Percentiles rank a stretch among this genome's conserved stretches.
These are phyloP conservation scores for Apogon talboti DNA, from an alignment of 2,797 vertebrate species.

Conservation along the genomic window DNA sequence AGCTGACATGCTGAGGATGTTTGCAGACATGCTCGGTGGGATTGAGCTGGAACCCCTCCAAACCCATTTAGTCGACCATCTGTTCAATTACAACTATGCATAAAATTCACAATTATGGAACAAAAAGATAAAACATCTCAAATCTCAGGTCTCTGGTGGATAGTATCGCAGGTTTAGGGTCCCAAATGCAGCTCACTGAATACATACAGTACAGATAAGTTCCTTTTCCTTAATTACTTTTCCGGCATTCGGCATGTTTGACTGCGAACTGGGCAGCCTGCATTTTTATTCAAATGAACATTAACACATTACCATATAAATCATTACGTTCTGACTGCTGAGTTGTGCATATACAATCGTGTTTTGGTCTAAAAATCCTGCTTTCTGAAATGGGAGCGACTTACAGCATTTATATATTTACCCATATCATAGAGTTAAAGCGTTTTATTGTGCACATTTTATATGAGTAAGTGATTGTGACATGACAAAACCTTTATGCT, in stretches of 20 bases:
- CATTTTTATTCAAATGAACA: conserved; percentile 42
- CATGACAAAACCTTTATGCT: no score
- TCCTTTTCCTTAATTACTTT: conserved; percentile 58
- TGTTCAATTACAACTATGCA: conserved; percentile 67
- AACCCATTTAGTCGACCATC: conserved; percentile 76
- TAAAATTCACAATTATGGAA: conserved; percentile 67
- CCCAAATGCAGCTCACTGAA: conserved; percentile 38
- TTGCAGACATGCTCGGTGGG: conserved; percentile 72
- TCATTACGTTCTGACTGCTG: background rate
- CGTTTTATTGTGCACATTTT: no score
- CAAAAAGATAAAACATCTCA: conserved; percentile 62
- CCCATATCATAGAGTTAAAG: no score
- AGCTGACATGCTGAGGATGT: conserved; percentile 63
- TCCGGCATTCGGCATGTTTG: conserved; percentile 49
- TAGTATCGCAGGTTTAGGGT: conserved; percentile 49
- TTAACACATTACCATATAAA: conserved; percentile 29
- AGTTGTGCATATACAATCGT: conserved; percentile 12
- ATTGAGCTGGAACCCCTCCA: conserved; percentile 71
- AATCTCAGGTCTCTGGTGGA: conserved; percentile 51
- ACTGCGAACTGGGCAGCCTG: conserved; percentile 25
- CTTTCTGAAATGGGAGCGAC: no score
- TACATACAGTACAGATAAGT: conserved; percentile 55
- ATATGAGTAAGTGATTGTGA: no score
- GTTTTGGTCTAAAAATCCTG: conserved; percentile 9
- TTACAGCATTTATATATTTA: no score